A percentile compares a stretch with the other conserved stretches of the same genome.
These are phyloP conservation scores for Drosophila murphyi DNA, from an alignment of 1,140 invertebrate genomes.

Conservation along the genomic window DNA sequence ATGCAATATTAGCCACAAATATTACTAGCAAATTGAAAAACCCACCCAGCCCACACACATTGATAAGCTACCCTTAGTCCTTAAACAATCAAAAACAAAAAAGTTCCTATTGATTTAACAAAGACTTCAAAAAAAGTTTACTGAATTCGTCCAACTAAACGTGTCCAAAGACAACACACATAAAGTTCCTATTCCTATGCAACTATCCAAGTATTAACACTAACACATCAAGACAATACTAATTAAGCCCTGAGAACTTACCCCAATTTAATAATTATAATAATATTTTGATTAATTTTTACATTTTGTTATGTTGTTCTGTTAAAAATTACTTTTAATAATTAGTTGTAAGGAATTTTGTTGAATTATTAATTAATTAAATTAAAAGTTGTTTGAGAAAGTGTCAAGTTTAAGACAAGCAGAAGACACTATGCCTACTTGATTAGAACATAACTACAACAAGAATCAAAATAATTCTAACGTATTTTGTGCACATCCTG, in stretches of 20 bases:
- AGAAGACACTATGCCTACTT: constrained; percentile 39
- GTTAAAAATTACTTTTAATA: constrained; percentile 69
- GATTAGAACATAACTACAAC: constrained; percentile 54
- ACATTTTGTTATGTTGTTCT: constrained; percentile 73
- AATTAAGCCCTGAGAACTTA: constrained; percentile 22
- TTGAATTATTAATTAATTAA: constrained; percentile 57
- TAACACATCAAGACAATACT: constrained; percentile 28
- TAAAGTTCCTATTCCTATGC: constrained; percentile 57
- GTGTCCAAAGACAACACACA: constrained; percentile 58
- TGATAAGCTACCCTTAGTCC: constrained; percentile 23
- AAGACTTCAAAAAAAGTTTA: constrained; percentile 57
- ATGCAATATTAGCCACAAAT: constrained; percentile 42
- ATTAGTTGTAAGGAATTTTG: constrained; percentile 73
- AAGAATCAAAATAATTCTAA: constrained; percentile 84
- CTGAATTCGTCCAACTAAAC: constrained; percentile 52
- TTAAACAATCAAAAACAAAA: constrained; percentile 16
- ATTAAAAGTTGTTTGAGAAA: constrained; percentile 70
- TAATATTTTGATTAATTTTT: constrained; percentile 44
- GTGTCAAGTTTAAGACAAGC: constrained; percentile 65
- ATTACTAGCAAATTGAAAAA: constrained; percentile 46
- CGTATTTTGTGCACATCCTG: constrained; percentile 84
- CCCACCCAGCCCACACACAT: constrained; percentile 1
- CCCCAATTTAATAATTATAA: constrained; percentile 25
- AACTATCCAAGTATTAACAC: constrained; percentile 40
- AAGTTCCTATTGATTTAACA: constrained; percentile 51